These are phyloP conservation scores for Ethmia dodecea DNA, from an alignment of 2,888 invertebrate species.

Conservation along the genomic window DNA sequence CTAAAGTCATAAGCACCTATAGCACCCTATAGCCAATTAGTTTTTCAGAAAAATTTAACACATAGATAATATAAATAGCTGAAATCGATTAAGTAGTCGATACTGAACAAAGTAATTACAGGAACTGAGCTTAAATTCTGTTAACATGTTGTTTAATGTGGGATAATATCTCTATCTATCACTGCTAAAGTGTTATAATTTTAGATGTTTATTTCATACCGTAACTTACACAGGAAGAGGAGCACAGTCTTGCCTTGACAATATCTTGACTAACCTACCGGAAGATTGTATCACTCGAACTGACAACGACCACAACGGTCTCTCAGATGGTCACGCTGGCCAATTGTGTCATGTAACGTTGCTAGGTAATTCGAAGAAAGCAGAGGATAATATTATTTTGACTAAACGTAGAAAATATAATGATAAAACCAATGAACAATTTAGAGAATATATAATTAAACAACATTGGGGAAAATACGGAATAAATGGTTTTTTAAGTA, in stretches of 20 bases:
- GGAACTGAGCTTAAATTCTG: too few relatives aligned
- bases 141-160: background rate
- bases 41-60: too few relatives aligned
- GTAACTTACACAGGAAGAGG: background rate
- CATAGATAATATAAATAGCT: too few relatives aligned
- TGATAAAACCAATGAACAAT: background rate
- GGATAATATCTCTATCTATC: background rate
- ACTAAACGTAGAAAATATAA: background rate
- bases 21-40: too few relatives aligned
- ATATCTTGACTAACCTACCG: background rate
- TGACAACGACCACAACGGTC: background rate
- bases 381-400: background rate
- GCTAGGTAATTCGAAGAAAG: background rate
- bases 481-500: background rate
- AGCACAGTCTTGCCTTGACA: background rate
- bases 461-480: background rate
- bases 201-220: background rate
- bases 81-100: too few relatives aligned
- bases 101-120: too few relatives aligned
- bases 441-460: background rate
- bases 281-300: background rate
- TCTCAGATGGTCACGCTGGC: constrained; percentile 1
- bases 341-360: background rate
- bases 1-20: too few relatives aligned
- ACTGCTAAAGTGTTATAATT: background rate